These are phyloP conservation scores for Rhinoptilus africanus DNA, from an alignment of 2,113 vertebrate species.

Conservation along the genomic window DNA sequence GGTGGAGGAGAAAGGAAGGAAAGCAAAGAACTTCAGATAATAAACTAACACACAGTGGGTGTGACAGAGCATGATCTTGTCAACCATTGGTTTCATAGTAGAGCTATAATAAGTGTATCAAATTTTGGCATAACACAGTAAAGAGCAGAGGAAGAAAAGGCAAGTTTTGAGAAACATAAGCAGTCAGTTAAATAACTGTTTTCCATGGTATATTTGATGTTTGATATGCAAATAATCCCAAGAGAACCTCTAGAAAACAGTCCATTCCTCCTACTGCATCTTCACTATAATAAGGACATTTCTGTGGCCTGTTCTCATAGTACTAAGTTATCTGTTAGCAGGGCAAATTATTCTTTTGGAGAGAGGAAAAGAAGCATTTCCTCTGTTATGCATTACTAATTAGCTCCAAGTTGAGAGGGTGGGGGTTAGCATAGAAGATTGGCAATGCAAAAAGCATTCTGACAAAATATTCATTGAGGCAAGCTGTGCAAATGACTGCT, in stretches of 20 bases:
- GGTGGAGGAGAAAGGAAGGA: not conserved
- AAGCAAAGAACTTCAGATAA: not conserved
- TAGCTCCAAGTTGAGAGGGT: not conserved
- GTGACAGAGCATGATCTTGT: not conserved
- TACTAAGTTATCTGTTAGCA: not conserved
- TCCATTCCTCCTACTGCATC: not conserved
- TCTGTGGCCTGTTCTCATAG: not conserved
- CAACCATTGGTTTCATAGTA: not conserved
- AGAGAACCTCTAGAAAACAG: conserved; percentile 30
- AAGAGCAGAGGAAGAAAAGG: not conserved
- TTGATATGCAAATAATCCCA: conserved; percentile 39
- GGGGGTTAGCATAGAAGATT: not conserved
- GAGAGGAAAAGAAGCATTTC: not conserved
- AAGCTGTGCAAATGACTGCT: conserved; percentile 34
- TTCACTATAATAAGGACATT: conserved; percentile 40
- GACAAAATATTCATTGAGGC: conserved; percentile 47
- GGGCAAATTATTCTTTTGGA: conserved; percentile 8
- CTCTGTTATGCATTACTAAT: conserved; percentile 24
- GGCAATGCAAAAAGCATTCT: not conserved
- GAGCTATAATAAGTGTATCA: not conserved
- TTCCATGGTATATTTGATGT: not conserved
- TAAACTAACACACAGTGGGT: not conserved
- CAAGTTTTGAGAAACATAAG: not conserved
- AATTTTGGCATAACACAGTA: not conserved
- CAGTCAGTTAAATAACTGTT: not conserved